phyloP scores from a whole-genome alignment of 2,113 vertebrate species.

The Callopanchax toddi region DNA sequence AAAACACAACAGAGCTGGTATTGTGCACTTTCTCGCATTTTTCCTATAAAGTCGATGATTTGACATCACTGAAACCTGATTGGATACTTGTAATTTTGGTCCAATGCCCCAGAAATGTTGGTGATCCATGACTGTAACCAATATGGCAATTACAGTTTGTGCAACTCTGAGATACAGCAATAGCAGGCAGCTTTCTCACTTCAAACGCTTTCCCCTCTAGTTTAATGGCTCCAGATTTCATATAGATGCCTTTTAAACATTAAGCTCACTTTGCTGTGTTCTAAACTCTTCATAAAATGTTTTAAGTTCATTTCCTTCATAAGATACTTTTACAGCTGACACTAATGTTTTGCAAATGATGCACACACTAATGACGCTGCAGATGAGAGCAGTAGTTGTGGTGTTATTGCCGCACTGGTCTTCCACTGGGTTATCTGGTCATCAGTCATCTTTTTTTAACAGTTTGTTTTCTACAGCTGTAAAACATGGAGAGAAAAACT shows the following conservation, averaged over 20 bases:
- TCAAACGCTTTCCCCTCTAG: conserved; percentile 11
- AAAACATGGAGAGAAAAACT: not conserved
- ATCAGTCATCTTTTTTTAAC: not conserved
- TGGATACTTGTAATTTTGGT: no score
- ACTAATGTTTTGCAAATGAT: not conserved
- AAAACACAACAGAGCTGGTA: no score
- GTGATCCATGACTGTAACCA: no score
- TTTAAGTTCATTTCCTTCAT: not conserved
- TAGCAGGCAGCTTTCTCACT: conserved; percentile 1
- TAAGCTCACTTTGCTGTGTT: not conserved
- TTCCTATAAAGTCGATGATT: no score
- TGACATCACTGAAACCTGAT: no score
- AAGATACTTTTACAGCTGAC: not conserved
- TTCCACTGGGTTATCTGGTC: not conserved
- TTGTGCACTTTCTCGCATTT: no score
- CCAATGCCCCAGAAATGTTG: no score
- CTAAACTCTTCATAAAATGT: not conserved
- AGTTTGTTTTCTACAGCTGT: conserved; percentile 1
- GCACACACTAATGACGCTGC: not conserved
- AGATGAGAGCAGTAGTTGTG: not conserved
- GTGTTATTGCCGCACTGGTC: not conserved
- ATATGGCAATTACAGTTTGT: no score
- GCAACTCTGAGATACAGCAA: conserved; percentile 11
- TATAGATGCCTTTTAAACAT: not conserved
- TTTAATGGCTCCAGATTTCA: conserved; percentile 4